phyloP scores from a whole-genome alignment of 2,888 invertebrate genomes.

The Chouioia cunea region DNA sequence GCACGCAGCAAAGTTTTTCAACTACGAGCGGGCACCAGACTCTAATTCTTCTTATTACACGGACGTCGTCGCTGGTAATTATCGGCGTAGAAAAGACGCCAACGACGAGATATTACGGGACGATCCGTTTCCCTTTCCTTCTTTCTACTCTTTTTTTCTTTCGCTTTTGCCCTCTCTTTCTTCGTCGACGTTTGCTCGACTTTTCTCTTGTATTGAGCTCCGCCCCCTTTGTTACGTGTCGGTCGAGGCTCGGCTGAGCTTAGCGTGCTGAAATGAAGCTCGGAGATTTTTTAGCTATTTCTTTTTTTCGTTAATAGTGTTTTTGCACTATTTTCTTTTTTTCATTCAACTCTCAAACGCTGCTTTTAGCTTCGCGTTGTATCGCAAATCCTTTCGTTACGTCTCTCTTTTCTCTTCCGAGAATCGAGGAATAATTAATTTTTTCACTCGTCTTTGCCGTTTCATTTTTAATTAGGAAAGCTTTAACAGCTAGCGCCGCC shows the following conservation, averaged over 20 bases:
- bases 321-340: too few species aligned
- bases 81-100: conserved; percentile 36
- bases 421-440: background rate
- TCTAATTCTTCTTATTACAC: conserved; percentile 43
- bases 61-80: conserved; percentile 28
- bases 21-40: conserved; percentile 5
- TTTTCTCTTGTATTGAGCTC: background rate
- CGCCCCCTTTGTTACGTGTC: conserved; percentile 19
- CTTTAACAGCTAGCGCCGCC: too few species aligned
- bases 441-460: background rate
- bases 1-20: conserved; percentile 27
- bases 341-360: too few species aligned
- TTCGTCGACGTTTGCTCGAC: background rate
- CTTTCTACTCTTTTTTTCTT: conserved; percentile 10
- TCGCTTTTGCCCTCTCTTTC: background rate
- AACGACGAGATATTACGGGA: conserved; percentile 29
- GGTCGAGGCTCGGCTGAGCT: background rate
- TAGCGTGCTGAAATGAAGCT: conserved; percentile 1
- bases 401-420: background rate
- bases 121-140: conserved; percentile 16
- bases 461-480: background rate
- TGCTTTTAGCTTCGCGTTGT: too few species aligned
- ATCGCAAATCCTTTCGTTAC: too few species aligned
- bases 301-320: background rate
- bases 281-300: background rate